Evolutionary conservation across 2,113 vertebrate genomes (phyloP), one percentile per base, ranked within the genome.

Genomic region (Rissa tridactyla): DNA sequence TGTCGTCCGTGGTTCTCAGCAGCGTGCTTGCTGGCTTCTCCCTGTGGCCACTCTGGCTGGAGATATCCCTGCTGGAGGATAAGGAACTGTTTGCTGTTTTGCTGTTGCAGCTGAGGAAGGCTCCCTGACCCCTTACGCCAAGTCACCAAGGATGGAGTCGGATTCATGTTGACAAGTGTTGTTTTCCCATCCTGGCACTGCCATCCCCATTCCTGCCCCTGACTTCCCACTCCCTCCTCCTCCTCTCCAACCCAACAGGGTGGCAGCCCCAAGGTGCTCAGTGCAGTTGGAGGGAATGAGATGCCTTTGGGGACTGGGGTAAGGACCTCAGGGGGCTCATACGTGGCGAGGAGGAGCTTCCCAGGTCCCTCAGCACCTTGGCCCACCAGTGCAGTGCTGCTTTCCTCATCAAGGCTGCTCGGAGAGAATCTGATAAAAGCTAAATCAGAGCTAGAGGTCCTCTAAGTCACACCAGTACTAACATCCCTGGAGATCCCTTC

Each of bases 1-100:
- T 14, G 3, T 69, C 2, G 0, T 20, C 13, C 2, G 0, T 25
- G 13, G 34, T 49, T 61, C 62, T 69, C 42, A 5, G 27, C 6
- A 18, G 25, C 2, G 0, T 40, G 22, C 54, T 62, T 65, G 34
- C 30, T 76, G 34, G 4, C 68, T 76, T 29, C 27, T 88, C 42
- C 21, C 66, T 65, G 51, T 77, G 61, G 27, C 26, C 10, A 2
- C 30, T 80, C 77, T 55, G 42, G 23, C 36, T 84, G 80, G 58
- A 88, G 5, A 16, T 42, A 51, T 36, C 26, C 30, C 36, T 61
- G 36, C 8, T 3, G 0, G 26, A 82, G 36, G 55, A 80, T 40
- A 58, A 30, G 65, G 49, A 83, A 46, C 16, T 58, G 6, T 54
- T 83, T 77, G 60, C 23, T 13, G 2, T 38, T 90, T 79, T 61